These are phyloP conservation scores for Sinhomidia bicolor DNA, from an alignment of 2,888 invertebrate genomes.

Conservation along the genomic window DNA sequence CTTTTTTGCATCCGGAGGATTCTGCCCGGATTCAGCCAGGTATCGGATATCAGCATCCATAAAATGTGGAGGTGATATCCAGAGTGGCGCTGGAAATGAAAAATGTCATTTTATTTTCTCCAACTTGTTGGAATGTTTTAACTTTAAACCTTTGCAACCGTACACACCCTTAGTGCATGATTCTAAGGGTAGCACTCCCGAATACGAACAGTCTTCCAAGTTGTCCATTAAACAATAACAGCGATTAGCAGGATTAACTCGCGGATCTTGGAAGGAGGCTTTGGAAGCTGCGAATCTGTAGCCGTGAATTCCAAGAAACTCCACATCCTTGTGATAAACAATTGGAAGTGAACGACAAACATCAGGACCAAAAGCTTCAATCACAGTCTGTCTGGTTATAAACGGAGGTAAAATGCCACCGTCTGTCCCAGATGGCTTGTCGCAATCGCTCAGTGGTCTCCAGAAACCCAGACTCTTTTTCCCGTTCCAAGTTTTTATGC, in stretches of 20 bases:
- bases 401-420: constrained; percentile 55
- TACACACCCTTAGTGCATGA: constrained; percentile 63
- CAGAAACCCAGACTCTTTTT: constrained; percentile 16
- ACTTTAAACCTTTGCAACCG: background rate
- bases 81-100: background rate
- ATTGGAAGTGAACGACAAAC: constrained; percentile 39
- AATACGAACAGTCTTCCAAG: constrained; percentile 15
- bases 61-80: background rate
- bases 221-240: constrained; percentile 30
- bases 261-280: constrained; percentile 11
- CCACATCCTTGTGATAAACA: background rate
- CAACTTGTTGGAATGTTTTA: no score
- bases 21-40: background rate
- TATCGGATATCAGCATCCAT: constrained; percentile 19
- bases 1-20: background rate
- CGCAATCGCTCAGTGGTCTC: background rate
- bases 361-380: constrained; percentile 41
- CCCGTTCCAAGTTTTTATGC: constrained; percentile 61
- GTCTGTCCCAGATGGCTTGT: constrained; percentile 42
- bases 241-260: constrained; percentile 1
- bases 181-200: constrained; percentile 70
- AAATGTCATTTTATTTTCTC: no score
- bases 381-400: background rate
- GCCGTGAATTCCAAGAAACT: constrained; percentile 19
- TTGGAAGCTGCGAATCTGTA: constrained; percentile 30